Conservation (phyloP, 1,140 invertebrate species). For the Melanaphis sacchari region DNA sequence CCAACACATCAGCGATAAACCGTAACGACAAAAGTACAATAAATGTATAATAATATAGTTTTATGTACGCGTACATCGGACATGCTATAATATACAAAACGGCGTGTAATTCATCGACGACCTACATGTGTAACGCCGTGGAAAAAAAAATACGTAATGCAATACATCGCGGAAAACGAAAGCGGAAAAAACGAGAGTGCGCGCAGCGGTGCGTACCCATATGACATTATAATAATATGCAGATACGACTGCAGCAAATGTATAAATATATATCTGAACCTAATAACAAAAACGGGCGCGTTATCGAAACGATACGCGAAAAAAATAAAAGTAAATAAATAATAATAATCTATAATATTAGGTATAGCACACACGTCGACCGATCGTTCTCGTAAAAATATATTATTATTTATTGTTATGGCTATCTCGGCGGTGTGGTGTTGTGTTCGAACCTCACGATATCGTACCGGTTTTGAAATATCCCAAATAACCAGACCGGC, state of each 20-base stretch:
- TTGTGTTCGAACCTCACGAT: neutral
- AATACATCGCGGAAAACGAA: conserved; percentile 20
- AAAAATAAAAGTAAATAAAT: neutral
- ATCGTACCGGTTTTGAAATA: neutral
- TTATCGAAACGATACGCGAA: neutral
- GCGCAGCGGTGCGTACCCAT: neutral
- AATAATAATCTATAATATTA: no score
- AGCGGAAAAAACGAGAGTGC: conserved; percentile 36
- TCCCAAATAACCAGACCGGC: neutral
- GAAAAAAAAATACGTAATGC: neutral
- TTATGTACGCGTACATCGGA: neutral
- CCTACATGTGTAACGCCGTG: neutral
- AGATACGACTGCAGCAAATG: neutral
- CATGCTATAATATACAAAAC: neutral
- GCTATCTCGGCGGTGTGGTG: neutral
- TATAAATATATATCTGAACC: neutral
- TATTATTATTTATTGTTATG: neutral
- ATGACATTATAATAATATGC: neutral
- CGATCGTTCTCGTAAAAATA: neutral
- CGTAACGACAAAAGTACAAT: neutral
- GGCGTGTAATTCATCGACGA: neutral
- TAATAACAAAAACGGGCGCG: neutral
- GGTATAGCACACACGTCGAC: neutral
- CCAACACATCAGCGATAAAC: neutral
- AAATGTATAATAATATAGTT: neutral